Evolutionary conservation across 2,113 vertebrate species (phyloP).

Genomic region (Asarcornis scutulata): DNA sequence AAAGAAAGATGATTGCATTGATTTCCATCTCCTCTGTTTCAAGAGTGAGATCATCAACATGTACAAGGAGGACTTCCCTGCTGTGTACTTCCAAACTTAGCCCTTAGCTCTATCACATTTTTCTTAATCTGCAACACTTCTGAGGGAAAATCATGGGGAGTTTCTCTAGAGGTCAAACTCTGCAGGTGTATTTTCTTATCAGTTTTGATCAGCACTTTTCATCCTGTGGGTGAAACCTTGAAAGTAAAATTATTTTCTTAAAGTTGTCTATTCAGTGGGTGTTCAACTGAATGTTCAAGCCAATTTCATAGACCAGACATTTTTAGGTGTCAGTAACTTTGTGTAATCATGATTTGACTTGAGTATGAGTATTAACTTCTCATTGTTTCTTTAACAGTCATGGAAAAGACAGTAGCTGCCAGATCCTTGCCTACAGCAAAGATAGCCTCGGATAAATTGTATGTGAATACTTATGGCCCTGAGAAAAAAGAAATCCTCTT

Average conservation of each 20-base stretch:
- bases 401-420: background rate
- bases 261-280: background rate
- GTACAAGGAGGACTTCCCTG: background rate
- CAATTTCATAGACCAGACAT: background rate
- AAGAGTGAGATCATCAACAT: conserved; percentile 24
- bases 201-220: background rate
- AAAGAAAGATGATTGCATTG: conserved; percentile 19
- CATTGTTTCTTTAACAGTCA: background rate
- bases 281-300: background rate
- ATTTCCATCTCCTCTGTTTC: conserved; percentile 41
- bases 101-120: background rate
- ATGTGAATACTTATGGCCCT: background rate
- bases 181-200: background rate
- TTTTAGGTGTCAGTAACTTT: background rate
- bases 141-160: background rate
- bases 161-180: background rate
- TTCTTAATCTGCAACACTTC: background rate
- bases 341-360: background rate
- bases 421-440: background rate
- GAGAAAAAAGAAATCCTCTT: background rate
- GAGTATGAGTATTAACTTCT: background rate
- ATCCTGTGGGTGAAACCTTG: background rate
- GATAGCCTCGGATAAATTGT: background rate
- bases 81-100: conserved; percentile 38
- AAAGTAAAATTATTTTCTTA: conserved; percentile 6